Evolutionary conservation across 2,888 invertebrate genomes (phyloP).

Genomic region (Argyresthia goedartella): DNA sequence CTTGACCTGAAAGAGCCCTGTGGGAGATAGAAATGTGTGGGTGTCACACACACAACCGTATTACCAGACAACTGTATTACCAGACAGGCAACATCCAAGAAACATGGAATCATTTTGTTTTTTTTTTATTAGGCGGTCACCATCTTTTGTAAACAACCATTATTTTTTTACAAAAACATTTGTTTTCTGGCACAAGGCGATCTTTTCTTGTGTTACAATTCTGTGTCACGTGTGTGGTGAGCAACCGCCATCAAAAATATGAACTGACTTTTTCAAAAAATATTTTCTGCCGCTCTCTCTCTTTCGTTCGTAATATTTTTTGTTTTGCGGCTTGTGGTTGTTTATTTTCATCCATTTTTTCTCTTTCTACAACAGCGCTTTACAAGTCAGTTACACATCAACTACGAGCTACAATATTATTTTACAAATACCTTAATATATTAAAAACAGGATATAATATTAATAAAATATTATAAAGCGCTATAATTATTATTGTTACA

Average conservation of each 20-base stretch:
- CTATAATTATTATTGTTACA: background rate
- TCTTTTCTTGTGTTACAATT: slow-evolving; percentile 62
- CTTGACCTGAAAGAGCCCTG: too few relatives aligned
- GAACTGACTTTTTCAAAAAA: slow-evolving; percentile 56
- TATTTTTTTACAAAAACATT: slow-evolving; percentile 40
- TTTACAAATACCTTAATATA: slow-evolving; percentile 12
- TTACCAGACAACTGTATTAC: too few relatives aligned
- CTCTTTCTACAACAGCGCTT: slow-evolving; percentile 15
- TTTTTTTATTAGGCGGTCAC: slow-evolving; percentile 49
- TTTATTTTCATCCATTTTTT: slow-evolving; percentile 10
- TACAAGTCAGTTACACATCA: slow-evolving; percentile 10
- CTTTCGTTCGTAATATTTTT: slow-evolving; percentile 13
- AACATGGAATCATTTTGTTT: slow-evolving; percentile 26
- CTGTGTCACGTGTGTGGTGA: slow-evolving; percentile 14
- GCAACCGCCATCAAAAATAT: slow-evolving; percentile 44
- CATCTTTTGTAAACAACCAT: slow-evolving; percentile 31
- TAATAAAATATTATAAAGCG: background rate
- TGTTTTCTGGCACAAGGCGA: slow-evolving; percentile 36
- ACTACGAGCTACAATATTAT: slow-evolving; percentile 1
- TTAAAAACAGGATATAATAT: slow-evolving; percentile 10
- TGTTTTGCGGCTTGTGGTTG: slow-evolving; percentile 24
- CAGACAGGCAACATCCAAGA: too few relatives aligned
- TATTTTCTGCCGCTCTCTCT: slow-evolving; percentile 40
- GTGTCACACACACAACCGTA: too few relatives aligned
- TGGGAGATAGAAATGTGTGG: too few relatives aligned